Base-by-base conservation (phyloP, 2,888 invertebrate species). In the Idaea biselata region DNA sequence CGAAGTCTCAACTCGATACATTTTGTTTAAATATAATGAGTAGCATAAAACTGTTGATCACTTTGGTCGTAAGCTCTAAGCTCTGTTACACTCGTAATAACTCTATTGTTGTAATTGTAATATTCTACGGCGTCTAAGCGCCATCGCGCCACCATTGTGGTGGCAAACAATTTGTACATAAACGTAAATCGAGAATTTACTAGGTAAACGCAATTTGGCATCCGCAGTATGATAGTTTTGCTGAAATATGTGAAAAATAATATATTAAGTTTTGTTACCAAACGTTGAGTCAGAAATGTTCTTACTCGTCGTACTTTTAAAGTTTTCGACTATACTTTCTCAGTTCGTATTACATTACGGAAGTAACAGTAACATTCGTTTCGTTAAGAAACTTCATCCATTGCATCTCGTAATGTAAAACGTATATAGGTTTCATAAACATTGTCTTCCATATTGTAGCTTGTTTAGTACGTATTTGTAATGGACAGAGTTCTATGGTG, bases 41-140 rank as follows among this genome's bases (percentile, higher is more conserved):
- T 74, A 71, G 70, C 72, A 72, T 70, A 71, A 75, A 76, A 73
- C 73, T 76, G 73, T 72, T 70, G 62, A 66, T 73, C 73, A 67
- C 73, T 77, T 69, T 80, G 78, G 81, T 79, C 79, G 65, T 69
- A 79, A 79, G 79, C 81, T 75, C 74, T 81, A 78, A 80, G 79
- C 80, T 80, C 76, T 71, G 75, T 72, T 71, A 72, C 65, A 53
- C 65, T n/a, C n/a, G 70, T 61, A 72, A 66, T 16, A 55, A 55
- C 55, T 55, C 16, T 17, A 53, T 53, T 53, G 25, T 25, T 25
- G 25, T 25, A 25, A 44, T 14, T 44, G 44, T 44, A 44, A 44
- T 44, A 44, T 44, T 8, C 44, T 44, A 44, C 44, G 3, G 14
- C 14, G 44, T 33, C 2, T 44, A 44, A 8, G 44, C 44, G 65